Evolutionary conservation across 2,797 vertebrate species (phyloP).

Genomic region (Anguilla megastoma): DNA sequence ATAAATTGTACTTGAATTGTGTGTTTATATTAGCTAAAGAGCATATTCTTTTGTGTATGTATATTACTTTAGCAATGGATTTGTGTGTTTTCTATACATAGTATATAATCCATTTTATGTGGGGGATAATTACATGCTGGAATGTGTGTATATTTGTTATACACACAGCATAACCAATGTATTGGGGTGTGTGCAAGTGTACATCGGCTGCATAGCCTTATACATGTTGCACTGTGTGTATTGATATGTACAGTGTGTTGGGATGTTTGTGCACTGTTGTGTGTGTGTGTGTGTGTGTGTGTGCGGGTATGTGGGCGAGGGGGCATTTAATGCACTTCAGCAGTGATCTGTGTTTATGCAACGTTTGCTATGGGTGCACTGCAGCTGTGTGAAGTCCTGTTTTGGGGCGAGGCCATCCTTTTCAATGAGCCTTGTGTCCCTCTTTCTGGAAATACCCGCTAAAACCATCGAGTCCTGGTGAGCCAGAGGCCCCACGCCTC

Average conservation of each 20-base stretch:
- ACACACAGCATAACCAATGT: neutral
- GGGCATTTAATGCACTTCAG: too few species aligned
- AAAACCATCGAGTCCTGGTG: neutral
- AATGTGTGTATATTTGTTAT: neutral
- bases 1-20: neutral
- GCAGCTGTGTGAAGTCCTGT: neutral
- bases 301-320: neutral
- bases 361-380: neutral
- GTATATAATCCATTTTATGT: neutral
- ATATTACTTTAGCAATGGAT: neutral
- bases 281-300: slow-evolving; percentile 2
- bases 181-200: neutral
- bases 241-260: neutral
- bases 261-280: neutral
- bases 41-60: neutral
- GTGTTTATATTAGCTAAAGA: neutral
- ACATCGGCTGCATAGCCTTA: neutral
- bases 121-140: neutral
- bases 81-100: neutral
- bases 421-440: neutral
- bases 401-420: neutral
- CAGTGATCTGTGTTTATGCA: too few species aligned
- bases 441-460: neutral
- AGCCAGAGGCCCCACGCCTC: neutral
- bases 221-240: neutral